Percentiles rank a stretch among this genome's conserved stretches.
phyloP scores from a whole-genome alignment of 64 coral and sea anemone species.

The Orbicella faveolata region DNA sequence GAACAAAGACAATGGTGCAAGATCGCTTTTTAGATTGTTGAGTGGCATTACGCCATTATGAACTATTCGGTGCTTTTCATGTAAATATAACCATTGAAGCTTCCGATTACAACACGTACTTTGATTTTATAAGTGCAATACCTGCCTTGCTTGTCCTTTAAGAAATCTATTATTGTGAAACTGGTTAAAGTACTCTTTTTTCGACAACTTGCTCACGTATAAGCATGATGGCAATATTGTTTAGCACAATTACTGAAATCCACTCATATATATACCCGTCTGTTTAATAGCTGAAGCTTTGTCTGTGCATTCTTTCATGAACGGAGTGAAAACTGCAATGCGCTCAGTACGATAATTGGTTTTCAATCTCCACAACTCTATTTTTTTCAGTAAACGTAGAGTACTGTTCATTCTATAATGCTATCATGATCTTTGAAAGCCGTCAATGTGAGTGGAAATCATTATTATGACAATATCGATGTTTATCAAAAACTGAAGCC shows the following conservation, averaged over 20 bases:
- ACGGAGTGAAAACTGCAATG: no score
- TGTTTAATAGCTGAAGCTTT: not conserved
- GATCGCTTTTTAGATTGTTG: not conserved
- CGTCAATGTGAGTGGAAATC: not conserved
- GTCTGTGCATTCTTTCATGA: no score
- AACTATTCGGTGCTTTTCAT: not conserved
- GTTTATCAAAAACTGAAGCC: not conserved
- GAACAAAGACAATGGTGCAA: not conserved
- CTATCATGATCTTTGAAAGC: not conserved
- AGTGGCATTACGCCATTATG: not conserved
- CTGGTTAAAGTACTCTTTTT: no score
- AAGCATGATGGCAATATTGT: not conserved
- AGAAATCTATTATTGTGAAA: no score
- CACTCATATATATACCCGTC: not conserved
- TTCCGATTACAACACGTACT: not conserved
- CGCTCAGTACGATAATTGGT: not conserved
- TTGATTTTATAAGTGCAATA: not conserved
- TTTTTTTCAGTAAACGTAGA: no score
- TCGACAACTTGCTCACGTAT: not conserved
- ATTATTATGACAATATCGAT: not conserved
- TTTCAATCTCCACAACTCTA: not conserved
- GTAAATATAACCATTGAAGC: not conserved
- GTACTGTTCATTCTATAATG: no score
- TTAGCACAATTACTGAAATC: not conserved
- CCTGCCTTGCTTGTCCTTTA: no score